Evolutionary conservation across 2,113 vertebrate genomes (phyloP).

Genomic region (Syngnathoides biaculeatus): DNA sequence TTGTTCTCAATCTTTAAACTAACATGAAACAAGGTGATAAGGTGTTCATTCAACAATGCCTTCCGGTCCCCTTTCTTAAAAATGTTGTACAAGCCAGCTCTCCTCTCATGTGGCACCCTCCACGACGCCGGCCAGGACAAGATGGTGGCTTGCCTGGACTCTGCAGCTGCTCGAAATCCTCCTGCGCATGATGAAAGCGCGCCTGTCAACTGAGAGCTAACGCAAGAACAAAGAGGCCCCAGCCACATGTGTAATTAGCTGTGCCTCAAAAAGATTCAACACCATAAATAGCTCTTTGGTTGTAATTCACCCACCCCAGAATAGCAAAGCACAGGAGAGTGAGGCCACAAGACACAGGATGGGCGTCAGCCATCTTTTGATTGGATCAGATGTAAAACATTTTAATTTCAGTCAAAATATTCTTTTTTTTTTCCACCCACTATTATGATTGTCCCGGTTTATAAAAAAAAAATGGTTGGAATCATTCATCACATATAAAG

Average conservation of each 20-base stretch:
- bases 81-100: conserved; percentile 45
- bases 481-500: conserved; percentile 30
- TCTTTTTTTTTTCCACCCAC: conserved; percentile 52
- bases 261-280: conserved; percentile 55
- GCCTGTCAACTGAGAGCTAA: conserved; percentile 28
- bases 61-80: no score
- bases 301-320: conserved; percentile 51
- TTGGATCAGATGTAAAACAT: conserved; percentile 48
- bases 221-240: conserved; percentile 47
- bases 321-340: conserved; percentile 50
- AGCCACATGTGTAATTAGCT: conserved; percentile 63
- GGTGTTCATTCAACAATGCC: conserved; percentile 29
- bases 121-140: conserved; percentile 56
- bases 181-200: conserved; percentile 64
- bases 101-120: conserved; percentile 63
- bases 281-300: conserved; percentile 46
- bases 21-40: conserved; percentile 37
- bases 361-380: conserved; percentile 24
- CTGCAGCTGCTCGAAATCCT: conserved; percentile 69
- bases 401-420: conserved; percentile 59
- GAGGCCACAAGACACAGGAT: conserved; percentile 40
- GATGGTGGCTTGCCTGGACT: conserved; percentile 44
- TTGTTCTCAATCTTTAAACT: conserved; percentile 60
- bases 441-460: conserved; percentile 24
- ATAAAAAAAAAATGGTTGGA: conserved; percentile 4